Base-by-base conservation (phyloP, 2,888 invertebrate species). In the Encarsia formosa region DNA sequence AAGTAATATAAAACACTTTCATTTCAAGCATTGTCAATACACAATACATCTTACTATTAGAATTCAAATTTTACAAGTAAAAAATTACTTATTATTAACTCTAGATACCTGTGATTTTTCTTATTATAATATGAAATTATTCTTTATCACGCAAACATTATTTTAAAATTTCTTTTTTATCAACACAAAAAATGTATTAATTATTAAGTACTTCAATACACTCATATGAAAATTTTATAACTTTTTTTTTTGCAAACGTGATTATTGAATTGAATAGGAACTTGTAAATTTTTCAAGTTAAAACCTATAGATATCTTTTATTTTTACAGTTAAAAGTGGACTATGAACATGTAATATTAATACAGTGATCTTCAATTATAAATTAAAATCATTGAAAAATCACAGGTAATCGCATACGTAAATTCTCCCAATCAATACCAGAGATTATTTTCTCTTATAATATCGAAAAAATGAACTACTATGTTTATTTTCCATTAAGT, bases 151-250 rank as follows among this genome's bases (percentile, higher is more conserved):
- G n/a, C n/a, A n/a, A n/a, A n/a, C n/a, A n/a, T n/a, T n/a, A n/a
- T n/a, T n/a, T n/a, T n/a, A n/a, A n/a, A n/a, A n/a, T n/a, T n/a
- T n/a, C n/a, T n/a, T 16, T 43, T 23, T 38, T 39, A 37, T 18
- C 38, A 50, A 47, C 31, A 18, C 34, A 22, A 15, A 34, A 34
- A 18, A 22, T n/a, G 34, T 50, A 43, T 49, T 8, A 34, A n/a
- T n/a, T n/a, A 46, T 54, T 54, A 54, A 50, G 45, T 50, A 54
- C 54, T 47, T 47, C 39, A 54, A 42, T 43, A 29, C 39, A n/a
- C 4, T 47, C 19, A 50, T 39, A 15, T 49, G 34, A 40, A 54
- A 40, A n/a, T 43, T 49, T 31, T 52, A 29, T 23, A 35, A 38
- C 4, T 13, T 35, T 22, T 23, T 22, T n/a, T 23, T 16, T n/a